These are phyloP conservation scores for Theristicus caerulescens DNA, from an alignment of 2,113 vertebrate species.

Conservation along the genomic window DNA sequence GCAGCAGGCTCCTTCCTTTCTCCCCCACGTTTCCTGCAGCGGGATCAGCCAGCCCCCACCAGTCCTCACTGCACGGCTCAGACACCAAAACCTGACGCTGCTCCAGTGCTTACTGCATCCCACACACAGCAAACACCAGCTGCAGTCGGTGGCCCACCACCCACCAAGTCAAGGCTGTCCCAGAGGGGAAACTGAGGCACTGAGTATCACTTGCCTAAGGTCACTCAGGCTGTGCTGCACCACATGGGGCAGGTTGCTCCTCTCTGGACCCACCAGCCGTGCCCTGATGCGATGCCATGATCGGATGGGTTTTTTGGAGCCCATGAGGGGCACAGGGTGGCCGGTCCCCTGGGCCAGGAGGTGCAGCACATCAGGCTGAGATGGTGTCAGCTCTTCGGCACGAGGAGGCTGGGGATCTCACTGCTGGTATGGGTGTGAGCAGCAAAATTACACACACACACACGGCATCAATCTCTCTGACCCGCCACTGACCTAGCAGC, in stretches of 20 bases:
- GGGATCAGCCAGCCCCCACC: background rate
- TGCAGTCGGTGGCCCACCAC: background rate
- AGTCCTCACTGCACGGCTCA: background rate
- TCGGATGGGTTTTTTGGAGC: accelerated
- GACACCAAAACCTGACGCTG: background rate
- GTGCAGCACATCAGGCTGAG: background rate
- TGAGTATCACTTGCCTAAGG: background rate
- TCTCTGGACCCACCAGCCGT: too few species aligned
- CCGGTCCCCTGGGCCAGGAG: background rate
- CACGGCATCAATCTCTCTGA: background rate
- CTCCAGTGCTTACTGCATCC: background rate
- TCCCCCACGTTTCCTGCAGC: background rate
- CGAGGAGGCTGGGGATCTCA: background rate
- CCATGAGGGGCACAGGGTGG: background rate
- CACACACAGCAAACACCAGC: background rate
- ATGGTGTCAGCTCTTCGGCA: background rate
- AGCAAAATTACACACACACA: background rate
- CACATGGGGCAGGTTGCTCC: accelerated
- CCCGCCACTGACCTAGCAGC: constrained; percentile 7
- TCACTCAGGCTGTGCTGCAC: background rate
- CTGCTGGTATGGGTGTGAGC: background rate
- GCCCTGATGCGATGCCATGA: background rate
- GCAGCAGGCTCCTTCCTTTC: background rate
- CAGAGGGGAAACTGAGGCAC: background rate
- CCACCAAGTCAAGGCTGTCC: background rate